phyloP scores from a whole-genome alignment of 1,140 invertebrate genomes.

The Drosophila guanche region DNA sequence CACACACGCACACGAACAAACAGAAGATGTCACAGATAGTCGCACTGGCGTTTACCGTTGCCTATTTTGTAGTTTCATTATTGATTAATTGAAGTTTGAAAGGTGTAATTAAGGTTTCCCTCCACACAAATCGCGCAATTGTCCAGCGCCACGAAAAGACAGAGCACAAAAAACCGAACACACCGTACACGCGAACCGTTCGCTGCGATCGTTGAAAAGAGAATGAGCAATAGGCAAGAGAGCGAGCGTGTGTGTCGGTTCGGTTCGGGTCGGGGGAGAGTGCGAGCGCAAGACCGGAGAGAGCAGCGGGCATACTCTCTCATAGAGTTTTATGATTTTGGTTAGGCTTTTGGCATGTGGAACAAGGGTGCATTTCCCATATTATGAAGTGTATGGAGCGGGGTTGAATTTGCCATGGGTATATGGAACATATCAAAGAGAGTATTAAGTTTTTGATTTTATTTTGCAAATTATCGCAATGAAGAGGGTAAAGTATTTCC shows the following conservation, averaged over 20 bases:
- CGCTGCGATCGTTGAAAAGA: conserved; percentile 63
- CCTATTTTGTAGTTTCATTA: conserved; percentile 33
- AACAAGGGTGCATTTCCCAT: too few species aligned
- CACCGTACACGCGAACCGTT: conserved; percentile 32
- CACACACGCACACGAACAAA: conserved; percentile 13
- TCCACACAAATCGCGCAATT: conserved; percentile 46
- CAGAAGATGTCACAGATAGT: conserved; percentile 1
- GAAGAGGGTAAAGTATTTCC: too few species aligned
- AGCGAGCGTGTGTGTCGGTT: conserved; percentile 2
- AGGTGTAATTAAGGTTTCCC: conserved; percentile 62
- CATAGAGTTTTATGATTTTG: too few species aligned
- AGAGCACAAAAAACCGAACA: conserved; percentile 13
- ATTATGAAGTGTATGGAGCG: too few species aligned
- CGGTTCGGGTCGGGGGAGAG: conserved; percentile 12
- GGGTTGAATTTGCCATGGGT: too few species aligned
- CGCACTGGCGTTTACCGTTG: too few species aligned
- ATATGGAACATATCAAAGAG: too few species aligned
- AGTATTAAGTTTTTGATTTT: too few species aligned
- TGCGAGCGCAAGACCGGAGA: not conserved
- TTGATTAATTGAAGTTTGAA: conserved; percentile 77
- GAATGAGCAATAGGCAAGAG: conserved; percentile 15
- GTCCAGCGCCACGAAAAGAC: conserved; percentile 10
- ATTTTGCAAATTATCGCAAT: too few species aligned
- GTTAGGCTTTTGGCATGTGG: too few species aligned
- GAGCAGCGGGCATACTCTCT: too few species aligned